phyloP scores from a whole-genome alignment of 1,140 invertebrate genomes.

The Drosophila willistoni region DNA sequence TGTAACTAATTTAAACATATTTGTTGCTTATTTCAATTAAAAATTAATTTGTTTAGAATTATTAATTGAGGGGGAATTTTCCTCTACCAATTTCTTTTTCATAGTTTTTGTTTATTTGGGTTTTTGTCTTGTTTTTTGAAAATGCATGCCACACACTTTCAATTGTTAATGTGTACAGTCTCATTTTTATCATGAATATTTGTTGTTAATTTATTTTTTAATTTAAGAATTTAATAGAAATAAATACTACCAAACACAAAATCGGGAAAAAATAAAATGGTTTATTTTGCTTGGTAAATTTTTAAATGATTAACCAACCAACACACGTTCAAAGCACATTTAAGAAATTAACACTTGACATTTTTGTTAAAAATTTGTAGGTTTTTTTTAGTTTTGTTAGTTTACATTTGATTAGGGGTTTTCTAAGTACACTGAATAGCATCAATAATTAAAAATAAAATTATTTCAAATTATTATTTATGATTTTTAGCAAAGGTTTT shows the following conservation, averaged over 20 bases:
- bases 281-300: constrained; percentile 1
- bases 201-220: background rate
- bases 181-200: constrained; percentile 22
- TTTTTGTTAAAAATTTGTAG: constrained; percentile 37
- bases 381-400: constrained; percentile 49
- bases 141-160: constrained; percentile 70
- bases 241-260: constrained; percentile 1
- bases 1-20: background rate
- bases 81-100: constrained; percentile 22
- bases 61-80: constrained; percentile 13
- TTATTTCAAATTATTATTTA: constrained; percentile 17
- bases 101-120: constrained; percentile 1
- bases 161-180: constrained; percentile 34
- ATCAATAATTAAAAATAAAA: constrained; percentile 50
- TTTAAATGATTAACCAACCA: constrained; percentile 24
- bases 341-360: constrained; percentile 45
- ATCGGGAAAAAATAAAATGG: background rate
- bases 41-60: constrained; percentile 10
- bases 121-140: constrained; percentile 24
- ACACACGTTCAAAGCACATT: constrained; percentile 57
- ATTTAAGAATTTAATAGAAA: background rate
- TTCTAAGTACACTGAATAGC: constrained; percentile 62
- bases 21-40: constrained; percentile 17
- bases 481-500: background rate
- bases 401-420: constrained; percentile 44